Conservation (phyloP, 2,797 vertebrate species). For the Hypotaenidia okinawae region DNA sequence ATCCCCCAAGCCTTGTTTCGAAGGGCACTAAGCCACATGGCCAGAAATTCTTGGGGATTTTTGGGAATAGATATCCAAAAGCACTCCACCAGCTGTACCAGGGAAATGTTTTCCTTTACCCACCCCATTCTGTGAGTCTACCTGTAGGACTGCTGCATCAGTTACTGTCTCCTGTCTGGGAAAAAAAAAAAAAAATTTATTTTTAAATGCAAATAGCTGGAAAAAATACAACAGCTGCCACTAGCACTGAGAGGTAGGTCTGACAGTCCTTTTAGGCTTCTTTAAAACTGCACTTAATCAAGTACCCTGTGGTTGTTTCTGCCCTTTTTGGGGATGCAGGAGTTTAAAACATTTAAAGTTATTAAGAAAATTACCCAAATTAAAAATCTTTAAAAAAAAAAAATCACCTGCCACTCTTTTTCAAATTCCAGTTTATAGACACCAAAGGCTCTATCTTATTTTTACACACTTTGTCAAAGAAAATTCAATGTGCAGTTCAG, state of each 20-base stretch:
- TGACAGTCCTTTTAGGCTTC: background rate
- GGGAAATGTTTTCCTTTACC: background rate
- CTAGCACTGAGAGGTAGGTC: background rate
- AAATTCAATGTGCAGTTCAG: background rate
- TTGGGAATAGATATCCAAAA: background rate
- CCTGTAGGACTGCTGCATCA: background rate
- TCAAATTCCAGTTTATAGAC: background rate
- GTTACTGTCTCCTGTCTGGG: rapidly evolving
- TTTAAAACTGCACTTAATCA: background rate
- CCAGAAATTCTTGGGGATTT: background rate
- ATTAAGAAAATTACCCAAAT: background rate
- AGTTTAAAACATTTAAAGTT: background rate
- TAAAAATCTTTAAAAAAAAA: background rate
- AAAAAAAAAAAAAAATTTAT: background rate
- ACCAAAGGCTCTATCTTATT: background rate
- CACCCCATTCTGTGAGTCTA: background rate
- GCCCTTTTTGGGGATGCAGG: background rate
- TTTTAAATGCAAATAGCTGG: background rate
- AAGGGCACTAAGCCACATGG: background rate
- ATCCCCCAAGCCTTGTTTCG: background rate
- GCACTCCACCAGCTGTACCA: background rate
- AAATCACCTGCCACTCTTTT: background rate
- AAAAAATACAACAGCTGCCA: background rate
- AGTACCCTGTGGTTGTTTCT: background rate
- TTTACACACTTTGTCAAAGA: background rate